phyloP scores from a whole-genome alignment of 2,797 vertebrate genomes.

The Valencia hispanica region DNA sequence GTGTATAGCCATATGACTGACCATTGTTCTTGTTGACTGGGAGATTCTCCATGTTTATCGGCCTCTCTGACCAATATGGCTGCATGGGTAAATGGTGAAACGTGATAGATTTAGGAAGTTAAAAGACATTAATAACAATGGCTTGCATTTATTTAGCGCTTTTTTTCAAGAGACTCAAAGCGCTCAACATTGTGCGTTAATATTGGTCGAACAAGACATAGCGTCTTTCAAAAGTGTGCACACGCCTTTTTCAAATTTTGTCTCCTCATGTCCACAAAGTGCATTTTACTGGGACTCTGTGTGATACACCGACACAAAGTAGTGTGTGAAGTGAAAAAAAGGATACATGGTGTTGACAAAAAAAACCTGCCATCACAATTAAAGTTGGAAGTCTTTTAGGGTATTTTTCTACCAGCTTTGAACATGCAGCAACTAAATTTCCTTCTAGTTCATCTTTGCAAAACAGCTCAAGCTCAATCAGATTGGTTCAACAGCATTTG shows the following conservation, averaged over 20 bases:
- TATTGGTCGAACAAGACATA: not conserved
- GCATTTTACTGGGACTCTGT: not conserved
- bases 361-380: not conserved
- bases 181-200: not conserved
- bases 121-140: too few species aligned
- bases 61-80: slow-evolving; percentile 82
- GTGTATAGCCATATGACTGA: slow-evolving; percentile 89
- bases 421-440: not conserved
- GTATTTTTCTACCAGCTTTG: not conserved
- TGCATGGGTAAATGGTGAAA: slow-evolving; percentile 42
- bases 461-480: too few species aligned
- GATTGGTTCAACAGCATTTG: not conserved
- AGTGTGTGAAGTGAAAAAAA: not conserved
- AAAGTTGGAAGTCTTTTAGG: not conserved
- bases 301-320: not conserved
- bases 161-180: too few species aligned
- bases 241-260: not conserved
- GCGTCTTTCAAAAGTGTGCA: not conserved
- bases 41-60: slow-evolving; percentile 92
- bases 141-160: too few species aligned
- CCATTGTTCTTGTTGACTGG: slow-evolving; percentile 84
- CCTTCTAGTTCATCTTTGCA: not conserved
- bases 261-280: not conserved
- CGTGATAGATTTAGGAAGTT: not conserved
- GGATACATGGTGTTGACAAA: not conserved